A percentile compares a stretch with the other conserved stretches of the same genome.
Conservation (phyloP, 1,140 invertebrate species). For the Atta texana region DNA sequence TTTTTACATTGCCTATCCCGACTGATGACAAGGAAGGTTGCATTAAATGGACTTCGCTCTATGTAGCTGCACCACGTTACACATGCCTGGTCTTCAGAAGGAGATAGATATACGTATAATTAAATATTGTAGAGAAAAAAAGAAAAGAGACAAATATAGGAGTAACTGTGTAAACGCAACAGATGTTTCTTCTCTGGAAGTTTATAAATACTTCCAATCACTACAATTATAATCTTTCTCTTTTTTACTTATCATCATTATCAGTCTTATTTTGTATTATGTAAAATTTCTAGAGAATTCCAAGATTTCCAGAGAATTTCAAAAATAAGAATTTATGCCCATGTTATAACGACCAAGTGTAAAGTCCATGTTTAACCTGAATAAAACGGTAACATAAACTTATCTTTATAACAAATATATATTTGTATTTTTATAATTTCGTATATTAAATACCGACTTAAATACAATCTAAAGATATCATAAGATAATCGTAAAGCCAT, state of each 20-base stretch:
- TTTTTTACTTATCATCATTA: background rate
- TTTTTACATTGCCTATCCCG: background rate
- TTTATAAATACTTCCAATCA: background rate
- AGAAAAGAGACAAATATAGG: background rate
- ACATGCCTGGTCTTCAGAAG: no score
- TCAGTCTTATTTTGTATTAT: background rate
- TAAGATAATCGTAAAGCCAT: no score
- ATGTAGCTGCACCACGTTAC: background rate
- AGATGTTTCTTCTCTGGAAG: background rate
- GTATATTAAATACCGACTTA: no score
- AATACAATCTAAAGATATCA: no score
- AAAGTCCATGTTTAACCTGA: slow-evolving; percentile 2
- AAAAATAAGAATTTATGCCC: background rate
- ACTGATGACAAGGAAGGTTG: background rate
- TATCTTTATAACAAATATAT: background rate
- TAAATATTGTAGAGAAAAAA: background rate
- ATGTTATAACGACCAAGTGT: background rate
- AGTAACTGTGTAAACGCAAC: background rate
- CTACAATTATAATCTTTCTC: background rate
- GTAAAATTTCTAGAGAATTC: background rate
- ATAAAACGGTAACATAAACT: background rate
- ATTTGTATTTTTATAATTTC: no score
- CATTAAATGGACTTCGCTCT: background rate
- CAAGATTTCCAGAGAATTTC: background rate
- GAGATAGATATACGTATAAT: background rate